A percentile compares a stretch with the other conserved stretches of the same genome.
These are phyloP conservation scores for Bedellia somnulentella DNA, from an alignment of 2,888 invertebrate species.

Conservation along the genomic window DNA sequence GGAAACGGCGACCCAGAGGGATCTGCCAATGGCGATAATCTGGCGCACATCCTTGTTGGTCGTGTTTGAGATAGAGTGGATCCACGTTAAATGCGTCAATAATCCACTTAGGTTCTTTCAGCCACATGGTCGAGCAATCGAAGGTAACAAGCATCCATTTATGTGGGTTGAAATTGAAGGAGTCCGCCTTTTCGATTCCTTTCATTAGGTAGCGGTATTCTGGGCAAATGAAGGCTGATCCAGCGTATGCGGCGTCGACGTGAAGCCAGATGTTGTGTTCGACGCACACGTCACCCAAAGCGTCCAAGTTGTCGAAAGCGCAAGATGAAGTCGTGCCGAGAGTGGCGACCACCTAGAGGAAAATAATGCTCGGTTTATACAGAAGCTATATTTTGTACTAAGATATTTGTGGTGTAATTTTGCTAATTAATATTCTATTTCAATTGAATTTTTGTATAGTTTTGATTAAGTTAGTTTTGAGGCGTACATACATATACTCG, in stretches of 20 bases:
- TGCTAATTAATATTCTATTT: too few relatives aligned
- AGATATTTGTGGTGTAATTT: too few relatives aligned
- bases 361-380: too few relatives aligned
- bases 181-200: conserved; percentile 87
- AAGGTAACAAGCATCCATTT: conserved; percentile 99
- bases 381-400: too few relatives aligned
- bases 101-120: conserved; percentile 85
- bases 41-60: conserved; percentile 84
- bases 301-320: conserved; percentile 87
- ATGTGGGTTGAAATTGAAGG: conserved; percentile 98
- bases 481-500: too few relatives aligned
- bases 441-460: too few relatives aligned
- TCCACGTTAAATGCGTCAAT: conserved; percentile 97
- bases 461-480: too few relatives aligned
- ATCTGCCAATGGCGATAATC: conserved; percentile 99
- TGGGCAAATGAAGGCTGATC: conserved; percentile 94
- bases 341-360: conserved; percentile 75
- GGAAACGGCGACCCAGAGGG: conserved; percentile 88
- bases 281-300: conserved; percentile 88
- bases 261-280: conserved; percentile 85
- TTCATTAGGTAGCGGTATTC: conserved; percentile 91
- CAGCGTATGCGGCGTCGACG: conserved; percentile 97
- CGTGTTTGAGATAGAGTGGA: conserved; percentile 94
- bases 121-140: conserved; percentile 98
- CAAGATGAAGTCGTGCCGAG: conserved; percentile 96